These are phyloP conservation scores for Papilio glaucus DNA, from an alignment of 1,140 invertebrate genomes.

Conservation along the genomic window DNA sequence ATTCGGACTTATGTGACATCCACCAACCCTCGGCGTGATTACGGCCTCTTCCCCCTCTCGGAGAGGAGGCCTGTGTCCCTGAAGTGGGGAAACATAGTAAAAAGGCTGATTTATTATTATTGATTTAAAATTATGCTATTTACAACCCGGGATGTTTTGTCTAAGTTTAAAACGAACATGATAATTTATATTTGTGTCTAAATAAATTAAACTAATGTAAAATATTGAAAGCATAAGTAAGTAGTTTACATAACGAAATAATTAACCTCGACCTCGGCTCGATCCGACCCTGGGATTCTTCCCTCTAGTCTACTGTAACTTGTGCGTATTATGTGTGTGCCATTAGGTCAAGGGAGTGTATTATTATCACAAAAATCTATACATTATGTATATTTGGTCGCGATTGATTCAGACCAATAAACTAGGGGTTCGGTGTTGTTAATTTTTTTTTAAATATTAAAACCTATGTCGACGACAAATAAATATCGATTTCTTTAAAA, in stretches of 20 bases:
- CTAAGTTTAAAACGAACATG: background rate
- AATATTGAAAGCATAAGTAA: conserved; percentile 11
- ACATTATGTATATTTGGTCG: conserved; percentile 14
- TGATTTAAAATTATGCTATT: conserved; percentile 4
- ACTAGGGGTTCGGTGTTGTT: background rate
- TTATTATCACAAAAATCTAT: conserved; percentile 20
- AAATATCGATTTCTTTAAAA: background rate
- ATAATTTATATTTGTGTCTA: background rate
- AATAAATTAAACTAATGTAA: background rate
- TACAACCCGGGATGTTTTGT: background rate
- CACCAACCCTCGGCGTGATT: too few relatives aligned
- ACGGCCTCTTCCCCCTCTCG: too few relatives aligned
- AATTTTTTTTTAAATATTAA: background rate
- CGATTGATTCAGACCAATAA: background rate
- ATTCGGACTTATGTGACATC: too few relatives aligned
- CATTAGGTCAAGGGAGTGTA: conserved; percentile 33
- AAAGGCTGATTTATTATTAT: too few relatives aligned
- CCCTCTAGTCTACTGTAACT: conserved; percentile 17
- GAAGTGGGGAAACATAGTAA: too few relatives aligned
- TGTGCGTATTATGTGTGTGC: too few relatives aligned
- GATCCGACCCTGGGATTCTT: conserved; percentile 30
- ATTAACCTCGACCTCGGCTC: conserved; percentile 25
- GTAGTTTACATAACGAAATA: conserved; percentile 33
- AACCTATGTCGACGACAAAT: background rate
- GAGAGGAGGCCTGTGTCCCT: too few relatives aligned